Percentiles rank a stretch among this genome's conserved stretches.
phyloP scores from a whole-genome alignment of 2,113 vertebrate genomes.

The human region DNA sequence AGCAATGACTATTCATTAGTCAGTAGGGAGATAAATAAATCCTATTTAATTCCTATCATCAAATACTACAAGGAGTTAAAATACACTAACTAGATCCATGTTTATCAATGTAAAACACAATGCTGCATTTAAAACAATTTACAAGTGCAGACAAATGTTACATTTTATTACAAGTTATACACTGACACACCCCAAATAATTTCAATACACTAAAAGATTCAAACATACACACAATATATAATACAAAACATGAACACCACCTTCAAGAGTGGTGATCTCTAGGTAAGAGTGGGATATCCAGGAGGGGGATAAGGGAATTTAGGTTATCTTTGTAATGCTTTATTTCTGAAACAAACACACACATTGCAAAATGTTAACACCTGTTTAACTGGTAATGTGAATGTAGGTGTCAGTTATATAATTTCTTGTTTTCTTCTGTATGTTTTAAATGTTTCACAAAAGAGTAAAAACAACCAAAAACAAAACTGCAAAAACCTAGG shows the following conservation, averaged over 20 bases:
- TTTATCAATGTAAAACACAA: neutral
- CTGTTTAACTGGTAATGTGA: neutral
- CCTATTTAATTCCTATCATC: neutral
- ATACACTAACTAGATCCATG: neutral
- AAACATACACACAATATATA: neutral
- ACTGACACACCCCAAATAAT: neutral
- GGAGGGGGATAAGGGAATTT: neutral
- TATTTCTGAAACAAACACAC: neutral
- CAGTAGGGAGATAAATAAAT: neutral
- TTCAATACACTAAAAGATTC: neutral
- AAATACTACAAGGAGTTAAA: neutral
- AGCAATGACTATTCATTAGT: neutral
- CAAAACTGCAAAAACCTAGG: neutral
- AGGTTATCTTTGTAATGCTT: neutral
- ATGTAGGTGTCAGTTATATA: neutral
- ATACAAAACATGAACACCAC: neutral
- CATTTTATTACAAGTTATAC: neutral
- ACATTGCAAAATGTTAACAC: neutral
- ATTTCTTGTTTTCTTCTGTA: neutral
- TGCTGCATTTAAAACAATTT: neutral
- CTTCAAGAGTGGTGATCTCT: neutral
- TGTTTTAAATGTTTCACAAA: constrained; percentile 8
- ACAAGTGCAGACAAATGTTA: neutral
- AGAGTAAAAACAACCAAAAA: neutral
- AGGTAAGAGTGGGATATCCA: neutral